These are phyloP conservation scores for Trisateles emortualis DNA, from an alignment of 2,888 invertebrate genomes.

Conservation along the genomic window DNA sequence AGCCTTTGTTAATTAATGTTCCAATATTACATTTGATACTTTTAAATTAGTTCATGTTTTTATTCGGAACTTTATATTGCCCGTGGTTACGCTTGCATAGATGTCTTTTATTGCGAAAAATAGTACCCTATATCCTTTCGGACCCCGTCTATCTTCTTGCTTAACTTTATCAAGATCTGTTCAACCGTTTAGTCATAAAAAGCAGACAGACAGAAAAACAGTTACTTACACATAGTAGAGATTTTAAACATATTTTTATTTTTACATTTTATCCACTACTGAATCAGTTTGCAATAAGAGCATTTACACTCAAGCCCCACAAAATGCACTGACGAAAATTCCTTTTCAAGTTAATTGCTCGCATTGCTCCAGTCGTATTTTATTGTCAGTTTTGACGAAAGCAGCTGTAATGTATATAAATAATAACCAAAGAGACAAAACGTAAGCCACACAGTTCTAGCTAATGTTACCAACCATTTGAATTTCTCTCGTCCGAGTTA, in stretches of 20 bases:
- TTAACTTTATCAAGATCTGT: too few relatives aligned
- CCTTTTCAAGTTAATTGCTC: slow-evolving; percentile 23
- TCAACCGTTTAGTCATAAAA: too few relatives aligned
- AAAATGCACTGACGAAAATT: slow-evolving; percentile 17
- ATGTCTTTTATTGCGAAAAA: too few relatives aligned
- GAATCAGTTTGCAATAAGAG: not conserved
- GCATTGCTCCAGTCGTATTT: slow-evolving; percentile 17
- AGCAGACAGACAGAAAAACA: too few relatives aligned
- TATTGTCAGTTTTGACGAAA: slow-evolving; percentile 26
- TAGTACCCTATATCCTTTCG: too few relatives aligned
- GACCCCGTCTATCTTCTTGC: too few relatives aligned
- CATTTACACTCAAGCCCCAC: not conserved
- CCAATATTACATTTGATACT: not conserved
- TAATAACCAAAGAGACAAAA: slow-evolving; percentile 22
- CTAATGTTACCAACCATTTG: slow-evolving; percentile 34
- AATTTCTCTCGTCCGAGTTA: slow-evolving; percentile 25
- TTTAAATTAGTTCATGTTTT: not conserved
- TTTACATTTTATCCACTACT: not conserved
- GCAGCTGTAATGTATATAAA: slow-evolving; percentile 6
- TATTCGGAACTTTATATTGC: not conserved
- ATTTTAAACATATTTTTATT: not conserved
- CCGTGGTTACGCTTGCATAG: too few relatives aligned
- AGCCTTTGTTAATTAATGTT: slow-evolving; percentile 3
- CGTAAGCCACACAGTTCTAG: slow-evolving; percentile 8
- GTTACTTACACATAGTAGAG: too few relatives aligned